Evolutionary conservation across 2,888 invertebrate species (phyloP).

Genomic region (Coelinius sp.): DNA sequence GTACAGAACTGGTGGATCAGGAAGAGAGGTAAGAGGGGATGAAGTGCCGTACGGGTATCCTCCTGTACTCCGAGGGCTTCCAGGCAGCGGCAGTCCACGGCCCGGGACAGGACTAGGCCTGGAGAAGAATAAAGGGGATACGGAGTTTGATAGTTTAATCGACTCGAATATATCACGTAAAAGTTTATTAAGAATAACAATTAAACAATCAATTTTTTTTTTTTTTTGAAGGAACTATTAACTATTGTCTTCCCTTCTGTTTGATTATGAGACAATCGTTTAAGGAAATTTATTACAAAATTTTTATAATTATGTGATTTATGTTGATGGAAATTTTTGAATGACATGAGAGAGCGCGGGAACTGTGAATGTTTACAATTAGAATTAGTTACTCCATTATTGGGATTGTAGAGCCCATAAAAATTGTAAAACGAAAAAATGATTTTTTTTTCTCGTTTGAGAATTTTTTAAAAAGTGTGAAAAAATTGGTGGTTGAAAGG

Average conservation of each 20-base stretch:
- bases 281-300: too few relatives aligned
- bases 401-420: too few relatives aligned
- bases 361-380: neutral
- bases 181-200: neutral
- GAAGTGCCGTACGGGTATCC: conserved; percentile 53
- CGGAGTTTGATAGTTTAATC: neutral
- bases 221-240: too few relatives aligned
- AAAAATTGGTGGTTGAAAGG: neutral
- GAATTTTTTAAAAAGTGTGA: neutral
- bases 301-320: too few relatives aligned
- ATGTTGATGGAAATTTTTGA: too few relatives aligned
- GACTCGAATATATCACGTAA: neutral
- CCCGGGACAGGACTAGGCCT: conserved; percentile 66
- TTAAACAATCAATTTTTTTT: too few relatives aligned
- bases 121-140: conserved; percentile 21
- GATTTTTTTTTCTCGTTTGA: conserved; percentile 2
- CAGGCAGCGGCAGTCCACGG: conserved; percentile 68
- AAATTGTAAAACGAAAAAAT: neutral
- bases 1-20: conserved; percentile 48
- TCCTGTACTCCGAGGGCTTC: conserved; percentile 65
- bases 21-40: conserved; percentile 44
- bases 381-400: neutral
- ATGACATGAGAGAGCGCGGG: too few relatives aligned
- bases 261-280: too few relatives aligned
- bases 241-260: too few relatives aligned